Evolutionary conservation across 2,888 invertebrate species (phyloP).

Genomic region (Sphecodes monilicornis): DNA sequence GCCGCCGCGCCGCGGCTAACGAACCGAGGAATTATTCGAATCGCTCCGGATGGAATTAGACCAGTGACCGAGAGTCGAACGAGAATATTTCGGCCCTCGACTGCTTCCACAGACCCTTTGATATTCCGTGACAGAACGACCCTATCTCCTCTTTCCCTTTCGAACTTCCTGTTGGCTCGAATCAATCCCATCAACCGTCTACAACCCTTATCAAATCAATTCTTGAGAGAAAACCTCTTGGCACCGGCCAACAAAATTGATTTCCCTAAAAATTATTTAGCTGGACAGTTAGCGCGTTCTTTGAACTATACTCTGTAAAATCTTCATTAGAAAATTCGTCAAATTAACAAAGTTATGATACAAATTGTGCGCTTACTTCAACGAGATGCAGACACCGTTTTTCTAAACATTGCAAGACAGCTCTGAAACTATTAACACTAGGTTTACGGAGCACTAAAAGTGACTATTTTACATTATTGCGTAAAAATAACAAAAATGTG

Average conservation of each 20-base stretch:
- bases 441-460: too few relatives aligned
- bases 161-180: background rate
- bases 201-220: background rate
- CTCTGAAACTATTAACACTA: background rate
- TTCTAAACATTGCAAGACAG: background rate
- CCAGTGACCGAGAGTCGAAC: background rate
- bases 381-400: too few relatives aligned
- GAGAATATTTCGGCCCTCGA: slow-evolving; percentile 10
- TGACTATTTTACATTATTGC: too few relatives aligned
- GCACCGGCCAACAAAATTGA: background rate
- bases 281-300: background rate
- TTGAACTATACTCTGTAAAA: background rate
- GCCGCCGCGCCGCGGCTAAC: slow-evolving; percentile 48
- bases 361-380: background rate
- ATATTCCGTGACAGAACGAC: background rate
- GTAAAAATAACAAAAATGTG: too few relatives aligned
- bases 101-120: background rate
- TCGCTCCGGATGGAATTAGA: slow-evolving; percentile 31
- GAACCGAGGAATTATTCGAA: slow-evolving; percentile 59
- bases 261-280: background rate
- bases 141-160: background rate
- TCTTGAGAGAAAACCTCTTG: background rate
- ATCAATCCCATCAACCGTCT: background rate
- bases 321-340: background rate
- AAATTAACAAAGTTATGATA: background rate